Evolutionary conservation across 2,888 invertebrate species (phyloP).

Genomic region (Timema podura): DNA sequence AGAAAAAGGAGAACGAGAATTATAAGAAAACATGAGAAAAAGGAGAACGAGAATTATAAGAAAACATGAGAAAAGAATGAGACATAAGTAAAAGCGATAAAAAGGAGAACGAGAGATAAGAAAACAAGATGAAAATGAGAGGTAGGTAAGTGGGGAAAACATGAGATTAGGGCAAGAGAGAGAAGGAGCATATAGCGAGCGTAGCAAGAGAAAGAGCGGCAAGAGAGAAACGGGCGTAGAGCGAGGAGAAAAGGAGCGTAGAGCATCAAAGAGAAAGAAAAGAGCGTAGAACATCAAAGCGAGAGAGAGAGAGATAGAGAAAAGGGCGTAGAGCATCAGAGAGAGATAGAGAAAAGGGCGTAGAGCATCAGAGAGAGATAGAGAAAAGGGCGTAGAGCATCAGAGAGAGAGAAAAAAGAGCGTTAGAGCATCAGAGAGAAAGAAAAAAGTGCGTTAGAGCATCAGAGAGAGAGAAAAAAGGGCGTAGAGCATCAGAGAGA

Average conservation of each 20-base stretch:
- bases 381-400: too few species aligned
- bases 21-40: neutral
- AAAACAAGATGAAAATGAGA: neutral
- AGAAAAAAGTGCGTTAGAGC: neutral
- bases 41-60: neutral
- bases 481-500: neutral
- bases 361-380: too few species aligned
- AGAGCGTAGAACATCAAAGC: neutral
- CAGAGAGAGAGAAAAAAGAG: neutral
- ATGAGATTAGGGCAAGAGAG: neutral
- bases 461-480: too few species aligned
- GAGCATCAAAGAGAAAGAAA: neutral
- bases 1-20: neutral
- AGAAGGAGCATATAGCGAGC: neutral
- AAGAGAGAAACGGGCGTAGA: neutral
- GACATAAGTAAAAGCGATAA: neutral
- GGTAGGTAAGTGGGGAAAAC: neutral
- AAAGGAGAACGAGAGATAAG: neutral
- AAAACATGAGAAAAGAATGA: neutral
- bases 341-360: neutral
- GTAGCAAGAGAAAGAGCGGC: neutral
- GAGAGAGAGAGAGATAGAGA: constrained; percentile 26
- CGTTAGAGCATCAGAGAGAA: neutral
- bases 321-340: neutral
- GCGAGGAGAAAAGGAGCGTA: neutral